Evolutionary conservation across 2,888 invertebrate genomes (phyloP).

Genomic region (Drosophila kambysellisi): DNA sequence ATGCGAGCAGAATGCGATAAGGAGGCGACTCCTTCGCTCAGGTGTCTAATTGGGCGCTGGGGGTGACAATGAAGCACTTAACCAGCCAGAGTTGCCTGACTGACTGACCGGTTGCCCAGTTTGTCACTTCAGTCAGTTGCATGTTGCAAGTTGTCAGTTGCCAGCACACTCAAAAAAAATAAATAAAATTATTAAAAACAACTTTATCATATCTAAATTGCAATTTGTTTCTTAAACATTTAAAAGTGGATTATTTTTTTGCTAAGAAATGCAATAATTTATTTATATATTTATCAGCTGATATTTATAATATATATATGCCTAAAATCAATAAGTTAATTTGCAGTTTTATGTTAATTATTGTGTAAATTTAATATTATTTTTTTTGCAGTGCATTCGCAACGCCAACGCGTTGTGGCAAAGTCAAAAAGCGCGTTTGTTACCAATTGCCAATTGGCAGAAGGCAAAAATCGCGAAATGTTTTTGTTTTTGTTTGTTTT

Average conservation of each 20-base stretch:
- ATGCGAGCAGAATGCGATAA: conserved; percentile 18
- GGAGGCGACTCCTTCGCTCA: conserved; percentile 41
- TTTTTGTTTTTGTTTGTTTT: conserved; percentile 9
- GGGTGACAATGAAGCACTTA: conserved; percentile 79
- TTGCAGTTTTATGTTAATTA: neutral
- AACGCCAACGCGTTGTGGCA: conserved; percentile 55
- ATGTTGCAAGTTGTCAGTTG: neutral
- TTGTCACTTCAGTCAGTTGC: neutral
- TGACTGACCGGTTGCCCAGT: conserved; percentile 17
- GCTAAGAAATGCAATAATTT: neutral
- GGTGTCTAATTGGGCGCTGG: conserved; percentile 80
- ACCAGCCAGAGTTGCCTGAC: conserved; percentile 9
- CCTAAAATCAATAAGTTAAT: neutral
- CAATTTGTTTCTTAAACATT: neutral
- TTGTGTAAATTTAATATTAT: neutral
- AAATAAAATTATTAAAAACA: neutral
- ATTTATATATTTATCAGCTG: neutral
- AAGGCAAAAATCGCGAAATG: conserved; percentile 46
- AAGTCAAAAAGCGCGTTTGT: conserved; percentile 26
- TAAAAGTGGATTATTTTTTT: too few species aligned
- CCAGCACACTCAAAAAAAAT: neutral
- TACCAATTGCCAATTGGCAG: conserved; percentile 73
- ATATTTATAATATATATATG: too few species aligned
- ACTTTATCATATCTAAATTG: neutral
- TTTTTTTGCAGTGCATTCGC: conserved; percentile 8